Percentiles rank a stretch among this genome's conserved stretches.
Evolutionary conservation across 2,113 vertebrate species (phyloP).

Genomic region (Xyliphius kryptos): DNA sequence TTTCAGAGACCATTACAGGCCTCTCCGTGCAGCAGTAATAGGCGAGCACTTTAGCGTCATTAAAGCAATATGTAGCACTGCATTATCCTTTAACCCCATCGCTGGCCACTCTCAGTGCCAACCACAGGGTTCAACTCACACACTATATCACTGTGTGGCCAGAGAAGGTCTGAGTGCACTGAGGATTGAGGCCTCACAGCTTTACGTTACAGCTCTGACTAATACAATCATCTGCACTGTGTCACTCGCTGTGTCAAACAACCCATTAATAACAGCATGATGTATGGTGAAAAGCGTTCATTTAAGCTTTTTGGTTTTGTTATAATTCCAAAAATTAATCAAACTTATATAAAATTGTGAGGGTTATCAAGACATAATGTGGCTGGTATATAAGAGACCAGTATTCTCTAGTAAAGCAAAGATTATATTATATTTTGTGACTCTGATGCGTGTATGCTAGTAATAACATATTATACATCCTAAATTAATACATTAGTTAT

Average conservation of each 20-base stretch:
- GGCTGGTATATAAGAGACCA: neutral
- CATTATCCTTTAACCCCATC: slow-evolving; percentile 71
- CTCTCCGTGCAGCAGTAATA: slow-evolving; percentile 69
- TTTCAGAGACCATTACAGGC: slow-evolving; percentile 80
- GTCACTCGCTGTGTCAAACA: too few relatives aligned
- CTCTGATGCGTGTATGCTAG: neutral
- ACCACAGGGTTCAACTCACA: slow-evolving; percentile 59
- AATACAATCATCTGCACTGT: neutral
- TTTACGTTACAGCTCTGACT: too few relatives aligned
- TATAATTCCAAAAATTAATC: neutral
- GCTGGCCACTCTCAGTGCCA: slow-evolving; percentile 61
- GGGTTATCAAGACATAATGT: neutral
- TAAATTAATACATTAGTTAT: too few relatives aligned
- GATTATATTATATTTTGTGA: neutral
- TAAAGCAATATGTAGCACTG: slow-evolving; percentile 68
- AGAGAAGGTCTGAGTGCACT: slow-evolving; percentile 39
- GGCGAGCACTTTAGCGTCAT: slow-evolving; percentile 71
- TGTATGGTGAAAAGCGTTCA: neutral
- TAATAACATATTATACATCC: neutral
- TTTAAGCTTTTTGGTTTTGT: neutral
- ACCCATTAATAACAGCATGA: neutral
- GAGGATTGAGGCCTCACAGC: neutral
- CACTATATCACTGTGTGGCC: slow-evolving; percentile 58
- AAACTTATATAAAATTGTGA: neutral
- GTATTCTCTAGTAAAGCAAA: neutral